A percentile compares a stretch with the other conserved stretches of the same genome.
phyloP scores from a whole-genome alignment of 2,888 invertebrate genomes.

The Pachydiplax longipennis region DNA sequence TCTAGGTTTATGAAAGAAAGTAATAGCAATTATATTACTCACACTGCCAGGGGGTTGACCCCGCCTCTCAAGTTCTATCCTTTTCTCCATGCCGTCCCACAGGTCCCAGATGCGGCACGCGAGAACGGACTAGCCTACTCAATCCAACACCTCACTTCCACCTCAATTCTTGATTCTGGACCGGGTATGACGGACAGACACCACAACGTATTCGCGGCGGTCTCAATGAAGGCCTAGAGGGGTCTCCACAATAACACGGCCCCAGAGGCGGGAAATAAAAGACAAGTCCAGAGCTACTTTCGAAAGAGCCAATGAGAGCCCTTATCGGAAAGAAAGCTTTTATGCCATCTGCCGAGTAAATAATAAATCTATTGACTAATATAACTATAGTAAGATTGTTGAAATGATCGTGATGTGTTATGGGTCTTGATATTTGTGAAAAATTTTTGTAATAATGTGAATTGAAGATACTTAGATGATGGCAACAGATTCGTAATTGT shows the following conservation, averaged over 20 bases:
- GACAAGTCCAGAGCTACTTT: slow-evolving; percentile 58
- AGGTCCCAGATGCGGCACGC: slow-evolving; percentile 42
- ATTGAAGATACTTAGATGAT: not conserved
- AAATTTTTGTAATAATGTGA: not conserved
- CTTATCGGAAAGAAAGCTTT: slow-evolving; percentile 12
- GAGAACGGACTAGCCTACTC: slow-evolving; percentile 37
- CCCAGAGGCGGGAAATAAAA: slow-evolving; percentile 59
- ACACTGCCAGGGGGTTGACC: slow-evolving; percentile 91
- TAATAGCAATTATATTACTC: slow-evolving; percentile 59
- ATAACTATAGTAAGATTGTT: not conserved
- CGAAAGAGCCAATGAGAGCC: slow-evolving; percentile 57
- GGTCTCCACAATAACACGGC: slow-evolving; percentile 56
- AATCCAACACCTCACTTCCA: slow-evolving; percentile 39
- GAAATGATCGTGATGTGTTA: not conserved
- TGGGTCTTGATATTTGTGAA: not conserved
- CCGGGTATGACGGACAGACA: slow-evolving; percentile 59
- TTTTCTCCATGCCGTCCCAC: slow-evolving; percentile 79
- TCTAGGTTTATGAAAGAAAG: not conserved
- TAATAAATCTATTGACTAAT: not conserved
- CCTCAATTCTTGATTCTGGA: slow-evolving; percentile 48
- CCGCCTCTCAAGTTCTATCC: slow-evolving; percentile 93
- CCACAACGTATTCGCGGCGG: slow-evolving; percentile 52
- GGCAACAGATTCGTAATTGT: not conserved
- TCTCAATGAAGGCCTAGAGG: slow-evolving; percentile 55
- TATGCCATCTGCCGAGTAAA: slow-evolving; percentile 19